Evolutionary conservation across 2,797 vertebrate genomes (phyloP).

Genomic region (Melanotaenia pygmaea): DNA sequence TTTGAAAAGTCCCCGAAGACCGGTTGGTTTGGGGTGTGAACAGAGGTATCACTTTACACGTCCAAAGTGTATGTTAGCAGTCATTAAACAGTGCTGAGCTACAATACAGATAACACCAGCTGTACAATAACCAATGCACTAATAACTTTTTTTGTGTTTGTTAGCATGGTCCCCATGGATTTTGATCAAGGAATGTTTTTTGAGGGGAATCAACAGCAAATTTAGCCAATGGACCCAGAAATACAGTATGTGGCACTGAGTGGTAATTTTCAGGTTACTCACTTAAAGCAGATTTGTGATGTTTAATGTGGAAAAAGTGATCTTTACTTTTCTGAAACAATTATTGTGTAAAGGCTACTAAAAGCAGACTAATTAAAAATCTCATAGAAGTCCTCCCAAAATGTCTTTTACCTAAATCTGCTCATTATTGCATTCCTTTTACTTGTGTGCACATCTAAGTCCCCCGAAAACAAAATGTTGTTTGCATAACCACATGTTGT

Average conservation of each 20-base stretch:
- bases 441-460: constrained; percentile 1
- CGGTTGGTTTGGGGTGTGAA: constrained; percentile 67
- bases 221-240: constrained; percentile 35
- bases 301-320: constrained; percentile 7
- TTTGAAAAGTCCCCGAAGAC: constrained; percentile 63
- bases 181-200: constrained; percentile 35
- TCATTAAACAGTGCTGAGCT: constrained; percentile 70
- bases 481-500: constrained; percentile 27
- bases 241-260: constrained; percentile 22
- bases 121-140: constrained; percentile 59
- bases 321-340: constrained; percentile 12
- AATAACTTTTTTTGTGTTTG: constrained; percentile 61
- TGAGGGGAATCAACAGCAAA: constrained; percentile 42
- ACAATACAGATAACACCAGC: constrained; percentile 51
- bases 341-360: not conserved
- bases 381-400: not conserved
- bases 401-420: not conserved
- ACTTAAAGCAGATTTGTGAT: constrained; percentile 44
- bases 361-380: constrained; percentile 15
- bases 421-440: not conserved
- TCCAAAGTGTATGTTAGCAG: constrained; percentile 42
- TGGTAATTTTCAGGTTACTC: constrained; percentile 29
- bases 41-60: constrained; percentile 56
- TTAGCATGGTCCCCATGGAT: constrained; percentile 37
- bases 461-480: constrained; percentile 32